These are phyloP conservation scores for Trichacis sp. DNA, from an alignment of 2,888 invertebrate species.

Conservation along the genomic window DNA sequence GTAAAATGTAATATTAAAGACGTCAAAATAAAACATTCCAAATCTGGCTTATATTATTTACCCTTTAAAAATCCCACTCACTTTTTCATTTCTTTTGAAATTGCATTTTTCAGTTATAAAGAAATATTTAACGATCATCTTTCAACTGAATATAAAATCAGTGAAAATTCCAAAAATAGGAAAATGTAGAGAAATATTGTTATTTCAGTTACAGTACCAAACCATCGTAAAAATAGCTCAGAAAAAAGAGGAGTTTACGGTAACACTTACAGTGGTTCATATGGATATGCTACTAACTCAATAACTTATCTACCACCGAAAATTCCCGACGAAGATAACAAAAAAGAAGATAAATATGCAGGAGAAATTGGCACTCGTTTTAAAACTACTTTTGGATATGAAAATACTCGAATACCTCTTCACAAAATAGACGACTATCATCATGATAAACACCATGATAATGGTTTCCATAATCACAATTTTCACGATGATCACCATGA, in stretches of 20 bases:
- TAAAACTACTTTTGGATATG: conserved; percentile 50
- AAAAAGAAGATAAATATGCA: conserved; percentile 14
- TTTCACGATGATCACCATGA: not conserved
- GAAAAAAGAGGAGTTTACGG: conserved; percentile 74
- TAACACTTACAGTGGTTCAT: conserved; percentile 72
- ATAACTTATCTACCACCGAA: conserved; percentile 37
- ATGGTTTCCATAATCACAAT: not conserved
- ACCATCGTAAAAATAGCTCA: conserved; percentile 7
- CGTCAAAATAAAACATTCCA: not conserved
- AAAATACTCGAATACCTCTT: conserved; percentile 45
- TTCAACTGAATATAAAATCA: too few relatives aligned
- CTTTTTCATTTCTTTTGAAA: too few relatives aligned
- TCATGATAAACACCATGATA: conserved; percentile 7
- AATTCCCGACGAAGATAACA: conserved; percentile 17
- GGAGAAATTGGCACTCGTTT: conserved; percentile 43
- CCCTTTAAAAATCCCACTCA: not conserved
- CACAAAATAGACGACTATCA: conserved; percentile 21
- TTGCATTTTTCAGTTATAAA: too few relatives aligned
- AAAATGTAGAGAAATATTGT: too few relatives aligned
- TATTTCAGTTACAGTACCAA: conserved; percentile 14
- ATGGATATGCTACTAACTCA: conserved; percentile 51
- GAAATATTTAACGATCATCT: too few relatives aligned
- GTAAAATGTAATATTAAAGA: too few relatives aligned
- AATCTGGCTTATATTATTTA: not conserved
- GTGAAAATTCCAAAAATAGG: too few relatives aligned